Evolutionary conservation across 2,888 invertebrate species (phyloP).

Genomic region (Ganaspis brasiliensis): DNA sequence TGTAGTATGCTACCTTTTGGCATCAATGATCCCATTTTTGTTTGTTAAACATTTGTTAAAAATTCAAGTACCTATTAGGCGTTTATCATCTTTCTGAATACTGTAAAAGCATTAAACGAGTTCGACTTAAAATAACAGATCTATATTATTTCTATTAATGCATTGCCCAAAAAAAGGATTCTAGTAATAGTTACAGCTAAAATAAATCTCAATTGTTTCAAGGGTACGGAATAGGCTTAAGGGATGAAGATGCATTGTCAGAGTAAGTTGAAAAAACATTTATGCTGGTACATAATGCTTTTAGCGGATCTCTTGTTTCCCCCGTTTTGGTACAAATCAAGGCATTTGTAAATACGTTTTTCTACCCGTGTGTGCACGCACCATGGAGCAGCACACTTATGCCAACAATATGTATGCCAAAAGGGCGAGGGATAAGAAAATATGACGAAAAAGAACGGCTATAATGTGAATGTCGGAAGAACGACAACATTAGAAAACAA

Average conservation of each 20-base stretch:
- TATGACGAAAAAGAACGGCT: conserved; percentile 44
- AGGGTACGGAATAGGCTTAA: not conserved
- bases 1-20: too few species aligned
- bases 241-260: conserved; percentile 2
- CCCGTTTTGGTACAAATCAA: conserved; percentile 73
- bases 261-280: conserved; percentile 43
- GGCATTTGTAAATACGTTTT: conserved; percentile 76
- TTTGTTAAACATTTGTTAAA: too few species aligned
- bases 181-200: not conserved
- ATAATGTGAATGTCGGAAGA: not conserved
- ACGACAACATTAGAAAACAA: not conserved
- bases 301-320: conserved; percentile 43
- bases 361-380: conserved; percentile 59
- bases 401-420: conserved; percentile 46
- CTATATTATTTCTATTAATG: not conserved
- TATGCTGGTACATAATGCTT: conserved; percentile 41
- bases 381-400: conserved; percentile 39
- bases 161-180: conserved; percentile 1
- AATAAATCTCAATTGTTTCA: not conserved
- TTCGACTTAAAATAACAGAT: too few species aligned
- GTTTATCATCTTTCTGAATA: too few species aligned
- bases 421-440: conserved; percentile 46
- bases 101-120: too few species aligned
- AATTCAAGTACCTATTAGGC: too few species aligned
- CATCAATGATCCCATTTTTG: too few species aligned